phyloP scores from a whole-genome alignment of 2,888 invertebrate species.

The Heliconius hortense region DNA sequence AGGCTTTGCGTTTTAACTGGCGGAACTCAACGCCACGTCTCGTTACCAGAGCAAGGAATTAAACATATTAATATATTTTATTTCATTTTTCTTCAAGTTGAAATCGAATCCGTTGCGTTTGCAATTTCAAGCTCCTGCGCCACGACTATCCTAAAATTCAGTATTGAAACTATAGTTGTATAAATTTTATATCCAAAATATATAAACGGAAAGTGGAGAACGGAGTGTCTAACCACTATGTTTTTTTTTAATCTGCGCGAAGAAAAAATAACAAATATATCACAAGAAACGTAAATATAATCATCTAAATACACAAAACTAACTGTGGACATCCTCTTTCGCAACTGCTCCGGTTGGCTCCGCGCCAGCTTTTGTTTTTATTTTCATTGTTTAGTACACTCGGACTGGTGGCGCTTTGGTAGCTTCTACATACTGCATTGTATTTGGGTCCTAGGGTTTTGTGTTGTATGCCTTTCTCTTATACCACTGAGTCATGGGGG shows the following conservation, averaged over 20 bases:
- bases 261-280: not conserved
- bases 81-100: too few relatives aligned
- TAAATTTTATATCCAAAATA: too few relatives aligned
- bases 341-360: slow-evolving; percentile 38
- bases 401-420: slow-evolving; percentile 30
- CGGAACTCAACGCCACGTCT: too few relatives aligned
- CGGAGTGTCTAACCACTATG: not conserved
- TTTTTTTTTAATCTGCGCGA: not conserved
- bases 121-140: too few relatives aligned
- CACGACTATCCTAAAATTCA: too few relatives aligned
- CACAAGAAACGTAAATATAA: not conserved
- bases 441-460: slow-evolving; percentile 8
- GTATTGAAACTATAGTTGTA: too few relatives aligned
- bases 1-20: not conserved
- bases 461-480: not conserved
- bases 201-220: not conserved
- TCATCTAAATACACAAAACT: slow-evolving; percentile 8
- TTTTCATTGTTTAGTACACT: slow-evolving; percentile 25
- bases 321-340: slow-evolving; percentile 34
- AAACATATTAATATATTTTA: not conserved
- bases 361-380: slow-evolving; percentile 36
- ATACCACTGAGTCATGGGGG: not conserved
- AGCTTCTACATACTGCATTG: slow-evolving; percentile 15
- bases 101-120: too few relatives aligned
- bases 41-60: not conserved